Percentiles rank a stretch among this genome's conserved stretches.
phyloP scores from a whole-genome alignment of 1,140 invertebrate genomes.

The Megalonaias nervosa region DNA sequence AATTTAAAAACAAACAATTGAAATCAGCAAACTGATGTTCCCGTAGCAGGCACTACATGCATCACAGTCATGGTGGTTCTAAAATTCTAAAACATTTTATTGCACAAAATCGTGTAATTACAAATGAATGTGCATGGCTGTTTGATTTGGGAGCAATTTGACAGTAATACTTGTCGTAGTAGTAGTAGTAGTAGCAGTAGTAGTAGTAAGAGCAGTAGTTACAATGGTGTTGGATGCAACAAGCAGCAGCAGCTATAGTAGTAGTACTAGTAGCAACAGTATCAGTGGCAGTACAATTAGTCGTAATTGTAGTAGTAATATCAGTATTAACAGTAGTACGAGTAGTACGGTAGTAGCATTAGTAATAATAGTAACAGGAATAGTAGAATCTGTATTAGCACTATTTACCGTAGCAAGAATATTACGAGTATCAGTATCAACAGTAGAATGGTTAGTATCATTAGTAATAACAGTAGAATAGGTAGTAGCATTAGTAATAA shows the following conservation, averaged over 20 bases:
- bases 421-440: background rate
- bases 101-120: too few species aligned
- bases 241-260: slow-evolving; percentile 17
- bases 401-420: background rate
- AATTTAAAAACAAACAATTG: too few species aligned
- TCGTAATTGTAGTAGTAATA: slow-evolving; percentile 1
- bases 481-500: slow-evolving; percentile 10
- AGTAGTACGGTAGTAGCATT: background rate
- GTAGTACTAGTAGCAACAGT: slow-evolving; percentile 12
- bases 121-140: too few species aligned
- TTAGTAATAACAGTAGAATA: background rate
- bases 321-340: slow-evolving; percentile 13
- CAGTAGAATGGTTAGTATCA: background rate
- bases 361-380: slow-evolving; percentile 14
- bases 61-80: too few species aligned
- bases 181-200: slow-evolving; percentile 29
- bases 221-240: background rate
- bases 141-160: too few species aligned
- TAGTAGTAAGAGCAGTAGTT: slow-evolving; percentile 13
- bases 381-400: background rate
- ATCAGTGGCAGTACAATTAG: slow-evolving; percentile 1
- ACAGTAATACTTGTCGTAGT: slow-evolving; percentile 20
- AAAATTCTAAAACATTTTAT: too few species aligned
- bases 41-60: too few species aligned
- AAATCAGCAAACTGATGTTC: too few species aligned